Conservation (phyloP, 2,797 vertebrate species). For the Mormyrops boulengeri region DNA sequence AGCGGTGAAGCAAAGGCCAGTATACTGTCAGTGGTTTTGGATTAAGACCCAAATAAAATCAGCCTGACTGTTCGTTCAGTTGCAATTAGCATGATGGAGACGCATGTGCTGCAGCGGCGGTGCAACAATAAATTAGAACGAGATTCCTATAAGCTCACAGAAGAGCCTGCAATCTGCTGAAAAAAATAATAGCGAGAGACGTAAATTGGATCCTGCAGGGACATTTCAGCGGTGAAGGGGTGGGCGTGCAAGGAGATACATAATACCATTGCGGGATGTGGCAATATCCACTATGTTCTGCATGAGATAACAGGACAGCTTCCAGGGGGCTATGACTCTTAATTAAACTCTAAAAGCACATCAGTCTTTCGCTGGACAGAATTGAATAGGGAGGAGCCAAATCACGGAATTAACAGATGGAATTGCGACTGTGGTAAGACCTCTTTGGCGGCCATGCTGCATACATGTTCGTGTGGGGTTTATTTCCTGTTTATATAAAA, state of each 20-base stretch:
- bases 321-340: neutral
- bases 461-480: too few species aligned
- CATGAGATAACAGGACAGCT: constrained; percentile 8
- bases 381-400: neutral
- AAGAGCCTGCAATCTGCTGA: neutral
- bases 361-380: neutral
- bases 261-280: neutral
- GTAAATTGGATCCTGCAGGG: constrained; percentile 8
- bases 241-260: neutral
- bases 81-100: neutral
- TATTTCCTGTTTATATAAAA: neutral
- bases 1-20: neutral
- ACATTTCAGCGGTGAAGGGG: neutral
- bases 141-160: neutral
- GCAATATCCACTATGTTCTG: neutral
- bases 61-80: neutral
- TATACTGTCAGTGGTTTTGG: neutral
- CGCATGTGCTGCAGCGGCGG: neutral
- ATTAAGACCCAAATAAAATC: neutral
- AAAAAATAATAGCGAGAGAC: neutral
- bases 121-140: neutral
- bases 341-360: constrained; percentile 9
- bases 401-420: neutral
- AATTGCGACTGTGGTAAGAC: neutral
- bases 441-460: neutral